These are phyloP conservation scores for Dinothrombium tinctorium DNA, from an alignment of 1,140 invertebrate genomes.

Conservation along the genomic window DNA sequence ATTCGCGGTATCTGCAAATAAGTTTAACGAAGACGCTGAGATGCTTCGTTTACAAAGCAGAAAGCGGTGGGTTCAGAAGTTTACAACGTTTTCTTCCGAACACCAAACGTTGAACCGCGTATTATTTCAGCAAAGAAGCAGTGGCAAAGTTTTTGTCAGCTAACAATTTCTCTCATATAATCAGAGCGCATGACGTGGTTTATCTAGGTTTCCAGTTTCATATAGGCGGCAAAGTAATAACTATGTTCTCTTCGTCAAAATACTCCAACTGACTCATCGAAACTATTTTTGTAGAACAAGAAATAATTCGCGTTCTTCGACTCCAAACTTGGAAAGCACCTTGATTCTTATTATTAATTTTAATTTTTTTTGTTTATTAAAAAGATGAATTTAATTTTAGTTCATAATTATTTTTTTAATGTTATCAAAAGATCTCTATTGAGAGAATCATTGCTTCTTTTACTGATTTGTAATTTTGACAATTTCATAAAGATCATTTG, in stretches of 20 bases:
- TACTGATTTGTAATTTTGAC: too few relatives aligned
- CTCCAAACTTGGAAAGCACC: too few relatives aligned
- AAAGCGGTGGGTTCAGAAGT: not conserved
- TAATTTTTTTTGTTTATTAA: too few relatives aligned
- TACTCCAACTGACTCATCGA: constrained; percentile 39
- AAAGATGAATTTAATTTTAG: too few relatives aligned
- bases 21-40: constrained; percentile 6
- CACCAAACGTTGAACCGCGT: constrained; percentile 37
- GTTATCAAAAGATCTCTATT: too few relatives aligned
- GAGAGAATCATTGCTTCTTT: too few relatives aligned
- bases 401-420: too few relatives aligned
- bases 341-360: too few relatives aligned
- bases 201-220: constrained; percentile 19
- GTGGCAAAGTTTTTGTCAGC: constrained; percentile 34
- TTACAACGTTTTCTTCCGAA: constrained; percentile 38
- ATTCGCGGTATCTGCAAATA: constrained; percentile 22
- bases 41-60: constrained; percentile 4
- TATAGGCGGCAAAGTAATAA: constrained; percentile 34
- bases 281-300: constrained; percentile 32
- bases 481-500: too few relatives aligned
- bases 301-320: constrained; percentile 29
- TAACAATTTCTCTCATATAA: constrained; percentile 38
- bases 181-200: constrained; percentile 45
- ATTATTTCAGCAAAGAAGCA: constrained; percentile 39
- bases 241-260: constrained; percentile 39